Conservation (phyloP, 2,888 invertebrate genomes). For the Aplocera efformata region DNA sequence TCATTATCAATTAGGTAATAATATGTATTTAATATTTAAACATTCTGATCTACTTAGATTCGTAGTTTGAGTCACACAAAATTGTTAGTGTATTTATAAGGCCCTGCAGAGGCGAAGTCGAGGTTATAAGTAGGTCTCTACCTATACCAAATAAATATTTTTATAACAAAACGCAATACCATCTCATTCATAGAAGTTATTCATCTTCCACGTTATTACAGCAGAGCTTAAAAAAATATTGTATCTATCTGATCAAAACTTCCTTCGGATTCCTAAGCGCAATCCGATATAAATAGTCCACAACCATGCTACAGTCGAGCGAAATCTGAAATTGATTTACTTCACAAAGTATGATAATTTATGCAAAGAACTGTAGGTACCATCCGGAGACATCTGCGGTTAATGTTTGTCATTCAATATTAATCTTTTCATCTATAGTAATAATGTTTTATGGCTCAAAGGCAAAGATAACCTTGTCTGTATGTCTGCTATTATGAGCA, state of each 20-base stretch:
- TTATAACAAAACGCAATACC: neutral
- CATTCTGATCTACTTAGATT: too few relatives aligned
- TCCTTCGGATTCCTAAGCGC: slow-evolving; percentile 11
- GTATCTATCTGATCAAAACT: slow-evolving; percentile 8
- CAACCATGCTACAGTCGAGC: slow-evolving; percentile 31
- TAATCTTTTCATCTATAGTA: slow-evolving; percentile 32
- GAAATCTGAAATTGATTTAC: slow-evolving; percentile 45
- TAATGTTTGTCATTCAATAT: slow-evolving; percentile 57
- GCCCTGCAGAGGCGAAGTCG: too few relatives aligned
- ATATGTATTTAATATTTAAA: too few relatives aligned
- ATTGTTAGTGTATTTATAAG: too few relatives aligned
- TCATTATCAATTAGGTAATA: too few relatives aligned
- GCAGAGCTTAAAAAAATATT: too few relatives aligned
- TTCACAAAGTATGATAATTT: slow-evolving; percentile 57
- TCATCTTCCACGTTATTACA: too few relatives aligned
- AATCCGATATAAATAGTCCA: slow-evolving; percentile 32
- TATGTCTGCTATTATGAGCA: slow-evolving; percentile 1
- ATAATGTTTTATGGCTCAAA: slow-evolving; percentile 23
- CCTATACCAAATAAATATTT: neutral
- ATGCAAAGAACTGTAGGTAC: slow-evolving; percentile 74
- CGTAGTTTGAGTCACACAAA: too few relatives aligned
- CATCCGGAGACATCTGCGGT: slow-evolving; percentile 54
- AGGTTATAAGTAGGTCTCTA: neutral
- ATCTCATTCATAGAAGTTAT: too few relatives aligned
- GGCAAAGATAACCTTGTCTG: slow-evolving; percentile 5